These are phyloP conservation scores for Ephydatia muelleri DNA, from an alignment of 37 sponge, comb jelly and placozoan genomes.

Conservation along the genomic window DNA sequence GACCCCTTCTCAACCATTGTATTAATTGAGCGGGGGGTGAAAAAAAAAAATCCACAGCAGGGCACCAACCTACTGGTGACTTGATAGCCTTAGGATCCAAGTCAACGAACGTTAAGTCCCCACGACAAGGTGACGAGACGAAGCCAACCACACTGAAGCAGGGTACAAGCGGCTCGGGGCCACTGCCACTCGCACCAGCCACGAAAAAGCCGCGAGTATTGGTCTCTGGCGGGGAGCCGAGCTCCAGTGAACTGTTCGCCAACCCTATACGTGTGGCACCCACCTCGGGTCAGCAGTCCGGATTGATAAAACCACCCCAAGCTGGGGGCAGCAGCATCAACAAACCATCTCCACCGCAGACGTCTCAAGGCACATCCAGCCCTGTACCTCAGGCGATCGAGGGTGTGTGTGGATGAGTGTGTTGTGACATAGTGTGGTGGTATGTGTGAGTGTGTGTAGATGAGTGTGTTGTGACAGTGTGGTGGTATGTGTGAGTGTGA, in stretches of 20 bases:
- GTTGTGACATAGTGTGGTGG: neutral
- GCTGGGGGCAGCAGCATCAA: neutral
- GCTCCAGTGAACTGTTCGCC: constrained; percentile 60
- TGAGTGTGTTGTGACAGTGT: too few relatives aligned
- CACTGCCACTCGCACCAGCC: neutral
- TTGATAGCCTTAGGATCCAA: constrained; percentile 50
- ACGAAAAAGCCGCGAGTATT: neutral
- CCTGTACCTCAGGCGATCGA: constrained; percentile 34
- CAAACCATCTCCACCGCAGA: neutral
- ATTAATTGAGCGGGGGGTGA: neutral
- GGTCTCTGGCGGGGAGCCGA: neutral
- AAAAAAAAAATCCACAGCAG: constrained; percentile 14
- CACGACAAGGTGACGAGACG: too few relatives aligned
- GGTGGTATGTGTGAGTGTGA: too few relatives aligned
- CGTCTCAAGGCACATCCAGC: neutral
- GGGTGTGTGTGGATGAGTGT: constrained; percentile 1
- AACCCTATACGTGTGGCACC: constrained; percentile 69
- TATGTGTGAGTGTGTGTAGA: neutral
- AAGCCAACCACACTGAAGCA: too few relatives aligned
- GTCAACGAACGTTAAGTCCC: neutral
- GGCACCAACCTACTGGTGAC: constrained; percentile 49
- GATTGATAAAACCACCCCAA: neutral
- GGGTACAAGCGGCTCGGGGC: neutral
- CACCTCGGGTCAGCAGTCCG: neutral
- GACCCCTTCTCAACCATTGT: neutral